Conservation (phyloP, 1,140 invertebrate species). For the Habropoda laboriosa region DNA sequence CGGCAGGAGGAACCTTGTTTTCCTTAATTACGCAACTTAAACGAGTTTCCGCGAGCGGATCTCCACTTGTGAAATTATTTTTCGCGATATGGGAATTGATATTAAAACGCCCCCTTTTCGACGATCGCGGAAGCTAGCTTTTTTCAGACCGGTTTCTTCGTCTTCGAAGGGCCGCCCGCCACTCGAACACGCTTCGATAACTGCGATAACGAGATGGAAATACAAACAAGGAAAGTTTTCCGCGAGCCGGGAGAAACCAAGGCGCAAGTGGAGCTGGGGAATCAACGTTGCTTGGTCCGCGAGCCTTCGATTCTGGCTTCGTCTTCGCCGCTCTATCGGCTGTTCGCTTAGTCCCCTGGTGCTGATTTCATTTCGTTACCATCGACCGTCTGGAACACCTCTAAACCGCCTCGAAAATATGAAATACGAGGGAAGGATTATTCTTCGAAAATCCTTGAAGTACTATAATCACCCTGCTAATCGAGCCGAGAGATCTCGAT, state of each 20-base stretch:
- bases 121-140: too few species aligned
- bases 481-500: too few species aligned
- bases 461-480: too few species aligned
- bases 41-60: constrained; percentile 25
- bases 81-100: constrained; percentile 21
- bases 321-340: too few species aligned
- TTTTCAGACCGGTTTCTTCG: neutral
- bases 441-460: too few species aligned
- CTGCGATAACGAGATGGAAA: constrained; percentile 44
- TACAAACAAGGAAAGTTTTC: constrained; percentile 31
- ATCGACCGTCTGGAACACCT: neutral
- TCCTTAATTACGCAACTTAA: constrained; percentile 36
- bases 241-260: neutral
- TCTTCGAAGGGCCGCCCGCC: neutral
- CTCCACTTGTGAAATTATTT: neutral
- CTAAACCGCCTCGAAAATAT: too few species aligned
- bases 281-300: too few species aligned
- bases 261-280: neutral
- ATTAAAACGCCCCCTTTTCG: neutral
- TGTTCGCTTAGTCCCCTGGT: neutral
- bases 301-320: too few species aligned
- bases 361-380: neutral
- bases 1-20: neutral
- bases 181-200: constrained; percentile 32
- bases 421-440: too few species aligned